Percentiles rank a stretch among this genome's conserved stretches.
Conservation (phyloP, 2,797 vertebrate species). For the Glyptemys insculpta region DNA sequence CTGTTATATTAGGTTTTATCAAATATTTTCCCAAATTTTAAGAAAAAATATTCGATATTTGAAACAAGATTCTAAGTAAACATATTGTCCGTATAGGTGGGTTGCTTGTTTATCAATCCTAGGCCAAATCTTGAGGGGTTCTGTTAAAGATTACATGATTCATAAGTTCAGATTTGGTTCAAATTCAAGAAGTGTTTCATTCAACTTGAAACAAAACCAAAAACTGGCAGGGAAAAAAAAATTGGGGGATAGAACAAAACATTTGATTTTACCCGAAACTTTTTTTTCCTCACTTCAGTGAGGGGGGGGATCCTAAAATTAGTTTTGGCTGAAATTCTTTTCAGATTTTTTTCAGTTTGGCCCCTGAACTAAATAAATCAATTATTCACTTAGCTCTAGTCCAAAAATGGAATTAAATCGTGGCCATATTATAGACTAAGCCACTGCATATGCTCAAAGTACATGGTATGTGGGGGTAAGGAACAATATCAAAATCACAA, state of each 20-base stretch:
- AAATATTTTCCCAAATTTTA: background rate
- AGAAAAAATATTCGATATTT: background rate
- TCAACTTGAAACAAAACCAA: too few species aligned
- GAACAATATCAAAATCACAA: background rate
- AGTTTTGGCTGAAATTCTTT: too few species aligned
- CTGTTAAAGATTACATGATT: rapidly evolving
- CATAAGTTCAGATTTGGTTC: background rate
- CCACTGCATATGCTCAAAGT: background rate
- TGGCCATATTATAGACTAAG: background rate
- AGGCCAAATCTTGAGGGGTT: background rate
- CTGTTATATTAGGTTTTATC: background rate
- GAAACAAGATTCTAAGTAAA: background rate
- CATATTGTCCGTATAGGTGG: background rate
- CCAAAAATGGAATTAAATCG: background rate
- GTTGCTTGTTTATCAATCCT: background rate
- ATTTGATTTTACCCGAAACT: too few species aligned
- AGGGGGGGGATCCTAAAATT: too few species aligned
- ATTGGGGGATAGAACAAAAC: too few species aligned
- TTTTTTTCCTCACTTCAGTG: too few species aligned
- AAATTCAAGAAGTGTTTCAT: too few species aligned
- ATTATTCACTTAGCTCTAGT: too few species aligned
- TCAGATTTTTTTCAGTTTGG: too few species aligned
- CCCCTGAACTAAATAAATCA: too few species aligned
- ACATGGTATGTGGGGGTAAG: rapidly evolving
- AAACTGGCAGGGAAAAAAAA: too few species aligned